Conservation (phyloP, 2,797 vertebrate species). For the Ctenosaura bakeri region DNA sequence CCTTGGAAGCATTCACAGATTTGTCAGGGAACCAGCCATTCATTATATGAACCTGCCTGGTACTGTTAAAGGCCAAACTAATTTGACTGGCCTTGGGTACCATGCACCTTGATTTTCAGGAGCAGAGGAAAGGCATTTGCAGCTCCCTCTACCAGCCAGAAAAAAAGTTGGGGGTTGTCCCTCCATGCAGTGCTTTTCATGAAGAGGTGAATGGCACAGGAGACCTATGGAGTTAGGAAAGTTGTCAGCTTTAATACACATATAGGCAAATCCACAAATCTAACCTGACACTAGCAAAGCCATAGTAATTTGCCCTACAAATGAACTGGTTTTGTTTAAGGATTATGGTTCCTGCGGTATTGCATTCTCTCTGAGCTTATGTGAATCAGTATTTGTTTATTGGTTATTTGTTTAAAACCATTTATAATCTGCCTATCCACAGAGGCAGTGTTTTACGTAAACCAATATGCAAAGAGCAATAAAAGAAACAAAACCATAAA, state of each 20-base stretch:
- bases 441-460: conserved; percentile 21
- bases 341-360: neutral
- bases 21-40: too few species aligned
- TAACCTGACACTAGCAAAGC: neutral
- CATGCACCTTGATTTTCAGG: neutral
- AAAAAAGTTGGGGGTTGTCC: neutral
- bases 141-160: neutral
- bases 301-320: conserved; percentile 21
- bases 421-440: conserved; percentile 26
- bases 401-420: conserved; percentile 45
- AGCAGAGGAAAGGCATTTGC: too few species aligned
- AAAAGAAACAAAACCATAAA: conserved; percentile 19
- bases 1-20: too few species aligned
- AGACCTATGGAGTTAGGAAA: neutral
- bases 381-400: conserved; percentile 31
- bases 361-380: neutral
- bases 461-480: conserved; percentile 43
- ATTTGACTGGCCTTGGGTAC: neutral
- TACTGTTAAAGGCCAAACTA: neutral
- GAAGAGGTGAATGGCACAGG: neutral
- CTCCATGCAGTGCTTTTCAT: neutral
- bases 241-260: neutral
- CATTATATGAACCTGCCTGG: too few species aligned
- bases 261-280: neutral
- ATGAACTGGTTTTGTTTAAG: conserved; percentile 34